Base-by-base conservation (phyloP, 2,888 invertebrate species). In the Desoria tigrina region DNA sequence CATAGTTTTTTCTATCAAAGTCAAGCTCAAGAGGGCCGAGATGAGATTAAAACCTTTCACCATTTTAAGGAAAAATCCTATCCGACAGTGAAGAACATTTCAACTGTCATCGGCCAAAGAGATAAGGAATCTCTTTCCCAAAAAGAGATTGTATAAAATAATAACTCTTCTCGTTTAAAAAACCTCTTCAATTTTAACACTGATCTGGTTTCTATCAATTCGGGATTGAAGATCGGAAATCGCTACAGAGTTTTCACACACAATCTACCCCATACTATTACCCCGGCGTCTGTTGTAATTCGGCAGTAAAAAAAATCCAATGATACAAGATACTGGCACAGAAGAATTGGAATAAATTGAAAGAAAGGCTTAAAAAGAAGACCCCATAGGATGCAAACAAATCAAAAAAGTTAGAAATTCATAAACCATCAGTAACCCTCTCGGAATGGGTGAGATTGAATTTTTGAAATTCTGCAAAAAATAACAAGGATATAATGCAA, bases 1-100 rank as follows among this genome's bases (percentile, higher is more conserved):
- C n/a, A n/a, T n/a, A n/a, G n/a, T n/a, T n/a, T n/a, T n/a, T n/a
- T n/a, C n/a, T n/a, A 32, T 7, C 32, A 4, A 32, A 32, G 32
- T 32, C 32, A 32, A 32, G 32, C 32, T 60, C 60, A 60, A 60
- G 51, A 60, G 49, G 49, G 50, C 50, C 60, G 51, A 60, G 49
- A 60, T 21, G 60, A 61, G 61, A 61, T 61, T 61, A 61, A 60
- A 61, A 61, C 61, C 61, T 61, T 61, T 61, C 61, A 61, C 61
- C 61, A 61, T 53, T 54, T 61, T 61, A 61, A 51, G 61, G 61
- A 61, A 61, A 54, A 61, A 61, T 61, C 54, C 54, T 53, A 45
- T 61, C 51, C 32, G 32, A 32, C 32, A 32, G 4, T 32, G 11
- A 39, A 49, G 39, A 50, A 60, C 51, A 60, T 60, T 60, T 60